These are phyloP conservation scores for Sapajus apella DNA, from an alignment of 2,113 vertebrate genomes.

Conservation along the genomic window DNA sequence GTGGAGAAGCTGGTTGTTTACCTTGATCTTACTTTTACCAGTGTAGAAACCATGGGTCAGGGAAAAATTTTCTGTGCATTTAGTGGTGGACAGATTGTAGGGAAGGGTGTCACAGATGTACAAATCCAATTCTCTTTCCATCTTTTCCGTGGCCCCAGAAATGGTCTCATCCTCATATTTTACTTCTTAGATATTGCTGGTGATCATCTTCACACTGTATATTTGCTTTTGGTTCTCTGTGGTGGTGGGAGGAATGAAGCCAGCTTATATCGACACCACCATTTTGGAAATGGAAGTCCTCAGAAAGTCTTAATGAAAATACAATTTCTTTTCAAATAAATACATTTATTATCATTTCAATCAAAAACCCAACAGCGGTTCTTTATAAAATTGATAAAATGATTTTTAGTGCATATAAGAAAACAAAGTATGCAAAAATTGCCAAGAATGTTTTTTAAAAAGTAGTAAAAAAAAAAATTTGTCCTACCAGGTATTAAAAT, in stretches of 20 bases:
- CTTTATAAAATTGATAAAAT: not conserved
- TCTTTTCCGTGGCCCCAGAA: not conserved
- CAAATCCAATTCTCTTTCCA: not conserved
- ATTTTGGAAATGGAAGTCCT: not conserved
- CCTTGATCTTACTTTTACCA: not conserved
- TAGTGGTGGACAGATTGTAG: not conserved
- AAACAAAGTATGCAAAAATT: not conserved
- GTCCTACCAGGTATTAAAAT: constrained; percentile 14
- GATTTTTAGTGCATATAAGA: not conserved
- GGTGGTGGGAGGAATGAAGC: not conserved
- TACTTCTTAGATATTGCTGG: not conserved
- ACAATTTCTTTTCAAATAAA: not conserved
- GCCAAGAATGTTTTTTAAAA: not conserved
- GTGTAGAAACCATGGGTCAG: not conserved
- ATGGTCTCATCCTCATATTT: not conserved
- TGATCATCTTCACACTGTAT: not conserved
- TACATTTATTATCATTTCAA: constrained; percentile 28
- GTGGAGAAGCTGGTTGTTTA: not conserved
- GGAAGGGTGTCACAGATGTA: not conserved
- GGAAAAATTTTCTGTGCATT: not conserved
- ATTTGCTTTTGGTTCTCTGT: not conserved
- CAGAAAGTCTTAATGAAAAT: constrained; percentile 21
- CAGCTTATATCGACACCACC: not conserved
- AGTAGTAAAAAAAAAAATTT: not conserved
- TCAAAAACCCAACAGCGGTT: not conserved